Percentiles rank a stretch among this genome's conserved stretches.
Conservation (phyloP, 2,888 invertebrate genomes). For the Enchytraeus crypticus region DNA sequence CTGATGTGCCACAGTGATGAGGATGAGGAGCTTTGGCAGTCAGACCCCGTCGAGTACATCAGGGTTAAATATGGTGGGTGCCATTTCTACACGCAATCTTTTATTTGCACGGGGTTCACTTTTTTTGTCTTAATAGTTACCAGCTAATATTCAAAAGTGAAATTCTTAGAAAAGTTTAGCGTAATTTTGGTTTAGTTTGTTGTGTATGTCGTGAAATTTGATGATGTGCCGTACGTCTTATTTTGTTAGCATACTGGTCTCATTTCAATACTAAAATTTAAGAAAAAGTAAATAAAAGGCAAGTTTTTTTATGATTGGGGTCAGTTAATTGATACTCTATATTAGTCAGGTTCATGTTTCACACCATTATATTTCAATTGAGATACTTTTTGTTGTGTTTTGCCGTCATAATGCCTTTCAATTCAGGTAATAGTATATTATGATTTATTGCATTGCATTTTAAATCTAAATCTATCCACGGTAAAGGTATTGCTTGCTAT, state of each 20-base stretch:
- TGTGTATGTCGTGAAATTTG: not conserved
- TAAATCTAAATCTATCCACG: too few relatives aligned
- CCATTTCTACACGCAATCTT: not conserved
- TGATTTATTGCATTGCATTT: too few relatives aligned
- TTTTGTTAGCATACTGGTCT: not conserved
- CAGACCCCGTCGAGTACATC: conserved; percentile 94
- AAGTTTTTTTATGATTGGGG: too few relatives aligned
- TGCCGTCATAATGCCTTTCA: too few relatives aligned
- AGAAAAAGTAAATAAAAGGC: not conserved
- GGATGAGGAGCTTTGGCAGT: conserved; percentile 90
- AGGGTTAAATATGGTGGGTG: conserved; percentile 79
- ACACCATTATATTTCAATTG: too few relatives aligned
- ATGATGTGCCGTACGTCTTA: not conserved
- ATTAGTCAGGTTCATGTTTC: too few relatives aligned
- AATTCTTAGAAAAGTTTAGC: not conserved
- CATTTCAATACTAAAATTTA: not conserved
- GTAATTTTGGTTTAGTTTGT: not conserved
- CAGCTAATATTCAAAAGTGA: too few relatives aligned
- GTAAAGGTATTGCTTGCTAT: too few relatives aligned
- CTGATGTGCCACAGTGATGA: conserved; percentile 87
- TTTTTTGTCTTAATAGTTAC: not conserved
- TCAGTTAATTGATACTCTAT: too few relatives aligned
- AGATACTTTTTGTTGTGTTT: too few relatives aligned
- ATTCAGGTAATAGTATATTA: too few relatives aligned
- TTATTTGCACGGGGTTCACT: not conserved